Base-by-base conservation (phyloP, 2,113 vertebrate genomes). In the Psilopsiagon aymara region DNA sequence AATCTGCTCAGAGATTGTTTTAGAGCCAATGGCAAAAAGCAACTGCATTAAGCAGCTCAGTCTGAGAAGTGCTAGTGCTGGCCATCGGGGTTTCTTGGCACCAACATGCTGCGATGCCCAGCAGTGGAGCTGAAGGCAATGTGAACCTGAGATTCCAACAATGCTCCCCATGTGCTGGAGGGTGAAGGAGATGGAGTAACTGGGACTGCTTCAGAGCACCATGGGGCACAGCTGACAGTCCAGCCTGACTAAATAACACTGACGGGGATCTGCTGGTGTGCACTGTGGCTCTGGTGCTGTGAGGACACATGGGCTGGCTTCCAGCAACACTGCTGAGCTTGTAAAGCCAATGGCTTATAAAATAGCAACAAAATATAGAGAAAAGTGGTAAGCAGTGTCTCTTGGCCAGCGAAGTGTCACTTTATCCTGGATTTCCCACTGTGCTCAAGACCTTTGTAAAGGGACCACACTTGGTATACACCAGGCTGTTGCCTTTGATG, bases 71-170 rank as follows among this genome's bases (percentile, higher is more conserved):
- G 59, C 3, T 2, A 9, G 44, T 37, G 41, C 2, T 62, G 46
- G 24, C 27, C 6, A 0, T 7, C 17, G 33, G 19, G 59, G 39
- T 51, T 31, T 39, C 66, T 57, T 57, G 75, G 27, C 6, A 4
- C 78, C 0, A 0, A 8, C 52, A 10, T 53, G 20, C 47, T 16
- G 1, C 5, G 41, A 2, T 46, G 69, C 7, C 46, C 24, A 6
- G 8, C 66, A 13, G 23, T 5, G 16, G 43, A 41, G 60, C 70
- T 67, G 44, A 55, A 53, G 77, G 49, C 79, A 75, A 49, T 2
- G 39, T 11, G 51, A 3, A 9, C 12, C 49, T 17, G 23, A 33
- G 24, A 27, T 9, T 17, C 57, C 49, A 82, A 33, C 44, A 55
- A 17, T 29, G 37, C 21, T 46, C 28, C 6, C n/a, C 28, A 9